Base-by-base conservation (phyloP, 2,797 vertebrate genomes). In the Schizothorax lantsangensis region DNA sequence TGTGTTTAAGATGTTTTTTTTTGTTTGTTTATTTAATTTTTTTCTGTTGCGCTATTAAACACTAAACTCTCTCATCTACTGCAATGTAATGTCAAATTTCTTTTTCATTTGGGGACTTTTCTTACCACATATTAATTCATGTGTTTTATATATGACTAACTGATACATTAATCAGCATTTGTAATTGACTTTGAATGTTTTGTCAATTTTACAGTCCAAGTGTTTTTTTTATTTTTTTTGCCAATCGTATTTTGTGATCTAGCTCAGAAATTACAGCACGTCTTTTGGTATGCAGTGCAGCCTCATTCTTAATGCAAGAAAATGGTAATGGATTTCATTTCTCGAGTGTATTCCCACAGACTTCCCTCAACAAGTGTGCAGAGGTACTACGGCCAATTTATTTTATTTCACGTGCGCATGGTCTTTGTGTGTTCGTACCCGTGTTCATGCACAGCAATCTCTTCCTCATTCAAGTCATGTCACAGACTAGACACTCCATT, bases 401-500 rank as follows among this genome's bases (percentile, higher is more conserved):
- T 84, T 69, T 78, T 77, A 77, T 80, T 86, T 75, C 52, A 82
- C 23, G 26, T 87, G 36, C 40, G 38, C 52, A 59, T 43, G 45
- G 47, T 82, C 66, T 84, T 74, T 78, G 81, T 75, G 84, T 84
- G 64, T 71, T 86, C 30, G 80, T 68, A 57, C 75, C 57, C 45
- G 52, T 91, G 91, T 90, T 89, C 57, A 84, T 86, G 91, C 83
- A 43, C 77, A 33, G 74, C 91, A 92, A 93, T 94, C 94, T 94
- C 89, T 91, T 94, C 91, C 92, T 94, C 93, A 95, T 95, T 96
- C 95, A 93, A 95, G 94, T 95, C 95, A 94, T 95, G 95, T 95
- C 94, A 95, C 94, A 94, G 94, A 92, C 94, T 94, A 95, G 94
- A 95, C 94, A 93, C 94, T 93, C 92, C 91, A 95, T 95, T 95